phyloP scores from a whole-genome alignment of 92 coral and sea anemone genomes.

The Pocillopora grandis region DNA sequence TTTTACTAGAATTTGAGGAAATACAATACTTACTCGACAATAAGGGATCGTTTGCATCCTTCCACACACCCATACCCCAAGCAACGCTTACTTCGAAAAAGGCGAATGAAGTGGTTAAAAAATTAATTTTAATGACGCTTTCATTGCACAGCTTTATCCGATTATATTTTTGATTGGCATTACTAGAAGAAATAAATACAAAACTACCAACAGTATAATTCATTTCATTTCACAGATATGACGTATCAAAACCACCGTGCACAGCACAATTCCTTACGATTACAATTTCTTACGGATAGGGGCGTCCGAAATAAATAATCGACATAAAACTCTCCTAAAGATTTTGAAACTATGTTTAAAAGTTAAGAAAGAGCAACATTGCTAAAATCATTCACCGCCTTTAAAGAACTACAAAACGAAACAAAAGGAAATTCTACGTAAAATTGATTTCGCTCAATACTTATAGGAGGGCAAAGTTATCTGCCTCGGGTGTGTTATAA shows the following conservation, averaged over 20 bases:
- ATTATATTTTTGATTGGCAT: slow-evolving; percentile 10
- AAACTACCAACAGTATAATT: slow-evolving; percentile 34
- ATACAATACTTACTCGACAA: too few relatives aligned
- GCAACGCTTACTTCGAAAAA: too few relatives aligned
- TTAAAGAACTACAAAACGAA: not conserved
- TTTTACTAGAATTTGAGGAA: too few relatives aligned
- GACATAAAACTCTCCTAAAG: not conserved
- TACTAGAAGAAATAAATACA: slow-evolving; percentile 29
- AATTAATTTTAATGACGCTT: slow-evolving; percentile 32
- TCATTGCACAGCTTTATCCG: slow-evolving; percentile 1
- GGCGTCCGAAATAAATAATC: slow-evolving; percentile 40
- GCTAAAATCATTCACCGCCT: not conserved
- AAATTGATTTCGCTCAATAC: too few relatives aligned
- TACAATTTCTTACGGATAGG: not conserved
- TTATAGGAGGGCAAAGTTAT: too few relatives aligned
- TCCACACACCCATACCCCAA: too few relatives aligned
- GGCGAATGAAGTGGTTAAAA: slow-evolving; percentile 4
- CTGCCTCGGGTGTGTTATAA: too few relatives aligned
- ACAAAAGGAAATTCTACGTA: too few relatives aligned
- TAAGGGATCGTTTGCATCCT: too few relatives aligned
- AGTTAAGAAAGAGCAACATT: not conserved
- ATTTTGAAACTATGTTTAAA: not conserved
- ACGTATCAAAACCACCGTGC: slow-evolving; percentile 21
- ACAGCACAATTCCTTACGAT: slow-evolving; percentile 3
- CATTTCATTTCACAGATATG: slow-evolving; percentile 20